Conservation (phyloP, 2,113 vertebrate genomes). For the Microtus pennsylvanicus region DNA sequence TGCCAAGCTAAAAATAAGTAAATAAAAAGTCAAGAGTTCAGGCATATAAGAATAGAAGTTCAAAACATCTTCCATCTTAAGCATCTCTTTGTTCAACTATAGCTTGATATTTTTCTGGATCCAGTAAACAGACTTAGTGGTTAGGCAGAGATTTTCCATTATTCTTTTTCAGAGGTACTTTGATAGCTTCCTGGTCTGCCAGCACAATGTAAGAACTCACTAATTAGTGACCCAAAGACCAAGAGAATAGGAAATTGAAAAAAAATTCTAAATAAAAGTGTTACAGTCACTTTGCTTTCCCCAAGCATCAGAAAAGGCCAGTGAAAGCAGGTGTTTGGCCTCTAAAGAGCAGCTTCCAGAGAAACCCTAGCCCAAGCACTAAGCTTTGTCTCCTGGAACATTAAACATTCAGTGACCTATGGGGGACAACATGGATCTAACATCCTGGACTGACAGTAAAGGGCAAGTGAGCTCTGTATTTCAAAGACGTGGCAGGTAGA, state of each 20-base stretch:
- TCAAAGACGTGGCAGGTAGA: background rate
- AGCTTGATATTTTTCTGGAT: slow-evolving; percentile 3
- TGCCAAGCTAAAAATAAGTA: background rate
- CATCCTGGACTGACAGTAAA: slow-evolving; percentile 44
- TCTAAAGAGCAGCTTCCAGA: background rate
- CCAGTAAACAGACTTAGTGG: background rate
- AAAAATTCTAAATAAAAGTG: slow-evolving; percentile 39
- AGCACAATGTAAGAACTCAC: background rate
- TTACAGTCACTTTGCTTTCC: background rate
- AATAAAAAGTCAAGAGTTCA: slow-evolving; percentile 4
- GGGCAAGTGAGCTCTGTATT: background rate
- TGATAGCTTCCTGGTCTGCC: background rate
- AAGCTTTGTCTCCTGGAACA: slow-evolving; percentile 50
- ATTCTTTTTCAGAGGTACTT: slow-evolving; percentile 20
- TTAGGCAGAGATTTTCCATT: background rate
- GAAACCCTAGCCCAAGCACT: slow-evolving; percentile 23
- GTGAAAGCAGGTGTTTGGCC: background rate
- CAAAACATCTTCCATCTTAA: slow-evolving; percentile 11
- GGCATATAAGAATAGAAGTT: slow-evolving; percentile 10
- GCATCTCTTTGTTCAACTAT: background rate
- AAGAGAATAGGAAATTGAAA: slow-evolving; percentile 27
- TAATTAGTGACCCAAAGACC: slow-evolving; percentile 23
- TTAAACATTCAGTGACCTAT: slow-evolving; percentile 45
- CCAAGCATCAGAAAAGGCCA: slow-evolving; percentile 45
- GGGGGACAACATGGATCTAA: background rate